phyloP scores from a whole-genome alignment of 2,113 vertebrate species.

The Coptodon bakossiorum region DNA sequence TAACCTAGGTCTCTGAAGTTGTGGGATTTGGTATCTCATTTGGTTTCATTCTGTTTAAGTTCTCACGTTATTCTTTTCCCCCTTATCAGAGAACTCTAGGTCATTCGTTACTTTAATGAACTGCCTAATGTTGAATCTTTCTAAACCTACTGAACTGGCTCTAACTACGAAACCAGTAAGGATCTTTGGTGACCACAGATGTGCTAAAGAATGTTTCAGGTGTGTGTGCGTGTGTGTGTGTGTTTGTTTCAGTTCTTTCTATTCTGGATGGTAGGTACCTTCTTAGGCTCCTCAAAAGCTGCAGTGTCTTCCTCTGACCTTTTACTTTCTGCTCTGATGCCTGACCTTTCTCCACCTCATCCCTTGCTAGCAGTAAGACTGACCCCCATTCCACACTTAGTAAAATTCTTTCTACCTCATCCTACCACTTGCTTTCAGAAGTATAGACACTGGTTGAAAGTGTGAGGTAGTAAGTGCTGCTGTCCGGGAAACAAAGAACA shows the following conservation, averaged over 20 bases:
- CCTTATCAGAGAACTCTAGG: not conserved
- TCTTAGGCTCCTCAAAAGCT: not conserved
- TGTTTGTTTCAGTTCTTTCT: not conserved
- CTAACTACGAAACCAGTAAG: not conserved
- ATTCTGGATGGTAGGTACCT: not conserved
- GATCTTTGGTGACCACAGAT: not conserved
- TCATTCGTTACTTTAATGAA: not conserved
- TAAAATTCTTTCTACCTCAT: not conserved
- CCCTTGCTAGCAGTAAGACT: not conserved
- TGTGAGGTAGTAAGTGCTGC: not conserved
- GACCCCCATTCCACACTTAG: not conserved
- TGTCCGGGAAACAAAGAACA: not conserved
- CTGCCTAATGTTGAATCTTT: not conserved
- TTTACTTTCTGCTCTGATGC: not conserved
- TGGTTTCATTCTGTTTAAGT: not conserved
- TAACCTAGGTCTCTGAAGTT: not conserved
- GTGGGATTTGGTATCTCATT: not conserved
- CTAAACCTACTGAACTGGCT: not conserved
- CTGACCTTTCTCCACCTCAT: not conserved
- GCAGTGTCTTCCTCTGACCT: not conserved
- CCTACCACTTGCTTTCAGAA: not conserved
- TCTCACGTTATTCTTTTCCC: not conserved
- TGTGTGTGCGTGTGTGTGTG: no score
- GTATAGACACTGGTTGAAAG: not conserved
- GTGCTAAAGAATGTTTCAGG: not conserved